Base-by-base conservation (phyloP, 1,140 invertebrate genomes). In the Ceratina japonica region DNA sequence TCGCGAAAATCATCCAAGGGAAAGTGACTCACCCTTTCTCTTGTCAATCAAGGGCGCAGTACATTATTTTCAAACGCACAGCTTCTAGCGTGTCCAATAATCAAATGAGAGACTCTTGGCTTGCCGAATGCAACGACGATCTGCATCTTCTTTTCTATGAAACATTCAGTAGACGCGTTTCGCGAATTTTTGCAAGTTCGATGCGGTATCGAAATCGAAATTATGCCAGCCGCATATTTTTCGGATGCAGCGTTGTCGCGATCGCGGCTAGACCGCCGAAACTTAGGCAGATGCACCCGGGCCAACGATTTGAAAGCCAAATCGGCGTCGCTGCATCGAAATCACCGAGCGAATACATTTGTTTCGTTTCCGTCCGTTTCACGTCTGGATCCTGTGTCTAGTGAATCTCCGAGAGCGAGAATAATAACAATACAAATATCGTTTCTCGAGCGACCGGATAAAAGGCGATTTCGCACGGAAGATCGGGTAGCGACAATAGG, bases 251-350 rank as follows among this genome's bases (percentile, higher is more conserved):
- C 49, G 49, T 31, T 31, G 51, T 72, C 66, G 64, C 59, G 54
- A 70, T 68, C 74, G 70, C 18, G 24, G 70, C 75, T 85, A 81
- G 79, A 79, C 65, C 54, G 24, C 61, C 75, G 64, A 85, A 84
- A 82, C 64, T 87, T 85, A 87, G 86, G 83, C 78, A 85, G 86
- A 87, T 87, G 86, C 86, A 87, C 86, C 86, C 86, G 78, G 83
- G 58, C 75, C 58, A 64, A 20, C 51, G 71, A 87, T 87, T 87
- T 85, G 81, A 87, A 87, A 85, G 65, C 80, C 86, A 87, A 87
- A 87, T 85, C 62, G 63, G 51, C n/a, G 51, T 79, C 66, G 85
- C 85, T 87, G 86, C 83, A 87, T 87, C 81, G 63, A 87, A 87
- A 84, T 86, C 82, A 80, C 27, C 81, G 61, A 44, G 59, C 58